phyloP scores from a whole-genome alignment of 2,113 vertebrate genomes.

The Verasper variegatus region DNA sequence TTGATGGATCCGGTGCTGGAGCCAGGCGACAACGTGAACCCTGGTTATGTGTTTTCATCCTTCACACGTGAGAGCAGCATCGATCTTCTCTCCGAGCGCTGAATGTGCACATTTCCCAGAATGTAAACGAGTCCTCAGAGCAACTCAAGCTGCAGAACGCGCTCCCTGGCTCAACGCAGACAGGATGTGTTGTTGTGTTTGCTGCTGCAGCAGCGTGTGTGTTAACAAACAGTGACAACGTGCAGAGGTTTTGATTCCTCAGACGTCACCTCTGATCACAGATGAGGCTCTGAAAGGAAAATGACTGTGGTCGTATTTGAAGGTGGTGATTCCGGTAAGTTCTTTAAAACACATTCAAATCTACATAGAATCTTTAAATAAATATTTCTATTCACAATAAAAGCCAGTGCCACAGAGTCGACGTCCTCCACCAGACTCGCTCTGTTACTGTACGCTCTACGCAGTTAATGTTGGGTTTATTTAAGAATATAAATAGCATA shows the following conservation, averaged over 20 bases:
- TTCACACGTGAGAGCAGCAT: no score
- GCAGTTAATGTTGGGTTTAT: constrained; percentile 10
- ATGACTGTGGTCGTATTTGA: neutral
- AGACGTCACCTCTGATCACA: constrained; percentile 17
- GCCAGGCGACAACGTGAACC: no score
- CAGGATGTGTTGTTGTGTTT: no score
- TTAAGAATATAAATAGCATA: constrained; percentile 65
- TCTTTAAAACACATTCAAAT: constrained; percentile 32
- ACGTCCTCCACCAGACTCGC: constrained; percentile 29
- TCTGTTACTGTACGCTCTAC: constrained; percentile 30
- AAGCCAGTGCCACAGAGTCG: constrained; percentile 13
- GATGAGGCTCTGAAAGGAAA: constrained; percentile 36
- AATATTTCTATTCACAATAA: constrained; percentile 49
- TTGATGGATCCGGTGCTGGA: no score
- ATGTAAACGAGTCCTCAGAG: no score
- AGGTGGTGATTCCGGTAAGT: neutral
- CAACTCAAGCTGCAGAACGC: no score
- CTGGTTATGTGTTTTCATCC: no score
- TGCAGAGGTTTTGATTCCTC: constrained; percentile 23
- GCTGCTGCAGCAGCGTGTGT: no score
- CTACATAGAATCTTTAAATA: constrained; percentile 39
- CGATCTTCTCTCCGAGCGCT: no score
- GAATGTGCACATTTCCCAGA: no score
- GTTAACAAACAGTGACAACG: constrained; percentile 29
- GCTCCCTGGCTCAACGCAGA: no score